Base-by-base conservation (phyloP, 2,888 invertebrate species). In the Leptopilina syphax region DNA sequence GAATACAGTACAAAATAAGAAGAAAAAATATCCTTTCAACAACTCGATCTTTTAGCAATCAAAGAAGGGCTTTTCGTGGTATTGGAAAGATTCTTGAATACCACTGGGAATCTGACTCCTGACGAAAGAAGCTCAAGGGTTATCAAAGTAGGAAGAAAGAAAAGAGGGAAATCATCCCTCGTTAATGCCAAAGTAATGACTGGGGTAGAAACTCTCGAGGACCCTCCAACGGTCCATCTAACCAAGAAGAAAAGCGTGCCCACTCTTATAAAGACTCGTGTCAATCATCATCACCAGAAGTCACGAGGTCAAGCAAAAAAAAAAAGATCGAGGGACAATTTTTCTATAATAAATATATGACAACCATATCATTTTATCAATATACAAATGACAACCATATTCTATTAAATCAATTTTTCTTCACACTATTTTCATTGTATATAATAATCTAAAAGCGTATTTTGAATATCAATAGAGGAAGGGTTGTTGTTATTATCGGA, bases 171-270 rank as follows among this genome's bases (percentile, higher is more conserved):
- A 89, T 88, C 88, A 87, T 88, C 89, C 88, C 87, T 87, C 88
- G 89, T 89, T 90, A 90, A 90, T 90, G 87, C 89, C 87, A 85
- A 89, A 90, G 88, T 90, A 90, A 90, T 90, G 90, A 90, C 88
- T 88, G 87, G 90, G 90, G 90, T 89, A 89, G 89, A 85, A 87
- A 89, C 87, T 87, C 88, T 90, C 87, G 87, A 90, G 90, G 84
- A 87, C 89, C 87, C 90, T 90, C 12, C 87, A 60, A 83, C 65
- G 78, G 80, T 83, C 79, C 78, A 78, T 81, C 79, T 82, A 80
- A 78, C 78, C 77, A 85, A 81, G 80, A 80, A 81, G 81, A 78
- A 79, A 83, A 81, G 84, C 82, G 80, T 78, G 79, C 60, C 81
- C 65, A 63, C 66, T 77, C 70, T 77, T 79, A 68, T 77, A 68